A percentile compares a stretch with the other conserved stretches of the same genome.
These are phyloP conservation scores for Clarias platycephalus DNA, from an alignment of 2,797 vertebrate species.

Conservation along the genomic window DNA sequence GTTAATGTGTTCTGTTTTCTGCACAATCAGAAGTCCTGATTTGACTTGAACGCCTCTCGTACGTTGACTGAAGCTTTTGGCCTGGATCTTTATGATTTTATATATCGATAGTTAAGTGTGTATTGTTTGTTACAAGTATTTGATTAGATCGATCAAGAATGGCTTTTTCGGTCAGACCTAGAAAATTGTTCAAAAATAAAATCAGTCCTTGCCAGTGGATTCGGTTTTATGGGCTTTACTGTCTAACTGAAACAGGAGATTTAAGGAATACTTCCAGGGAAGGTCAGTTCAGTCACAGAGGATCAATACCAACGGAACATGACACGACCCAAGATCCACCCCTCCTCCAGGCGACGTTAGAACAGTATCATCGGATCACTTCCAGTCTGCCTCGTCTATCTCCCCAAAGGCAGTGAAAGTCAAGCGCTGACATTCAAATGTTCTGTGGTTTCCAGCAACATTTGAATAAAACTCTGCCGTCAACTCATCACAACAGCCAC, in stretches of 20 bases:
- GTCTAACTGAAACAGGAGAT: conserved; percentile 4
- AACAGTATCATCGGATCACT: conserved; percentile 25
- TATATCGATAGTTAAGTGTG: neutral
- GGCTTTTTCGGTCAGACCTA: neutral
- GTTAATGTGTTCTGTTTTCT: no score
- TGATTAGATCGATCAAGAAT: neutral
- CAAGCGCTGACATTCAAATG: conserved; percentile 50
- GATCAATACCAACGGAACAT: conserved; percentile 43
- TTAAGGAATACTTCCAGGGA: conserved; percentile 10
- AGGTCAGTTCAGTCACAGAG: conserved; percentile 30
- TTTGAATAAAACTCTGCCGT: conserved; percentile 46
- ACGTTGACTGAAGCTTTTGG: neutral
- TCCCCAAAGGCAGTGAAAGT: conserved; percentile 11
- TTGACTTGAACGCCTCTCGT: no score
- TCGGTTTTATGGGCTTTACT: neutral
- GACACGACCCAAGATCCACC: conserved; percentile 1
- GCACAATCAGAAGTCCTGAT: no score
- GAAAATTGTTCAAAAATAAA: neutral
- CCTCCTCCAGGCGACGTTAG: conserved; percentile 18
- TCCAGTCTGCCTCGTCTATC: neutral
- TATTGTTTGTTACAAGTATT: neutral
- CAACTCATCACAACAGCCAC: conserved; percentile 6
- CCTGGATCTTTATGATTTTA: neutral
- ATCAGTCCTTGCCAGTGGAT: neutral
- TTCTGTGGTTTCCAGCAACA: conserved; percentile 20